phyloP scores from a whole-genome alignment of 1,140 invertebrate species.

The Rhopalosiphum padi region DNA sequence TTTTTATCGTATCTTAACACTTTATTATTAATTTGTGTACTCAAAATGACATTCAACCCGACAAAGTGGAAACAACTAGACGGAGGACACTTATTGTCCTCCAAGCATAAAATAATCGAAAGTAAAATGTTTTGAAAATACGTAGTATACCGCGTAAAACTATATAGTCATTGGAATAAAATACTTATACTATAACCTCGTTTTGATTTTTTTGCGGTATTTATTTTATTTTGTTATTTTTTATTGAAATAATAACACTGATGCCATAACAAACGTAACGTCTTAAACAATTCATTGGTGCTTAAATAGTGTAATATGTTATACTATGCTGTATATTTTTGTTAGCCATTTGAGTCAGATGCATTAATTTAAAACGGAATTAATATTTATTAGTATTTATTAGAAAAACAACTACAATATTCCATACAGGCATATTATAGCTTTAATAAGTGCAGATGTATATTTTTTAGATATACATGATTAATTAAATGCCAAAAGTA shows the following conservation, averaged over 20 bases:
- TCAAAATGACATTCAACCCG: neutral
- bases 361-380: neutral
- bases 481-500: neutral
- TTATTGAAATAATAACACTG: neutral
- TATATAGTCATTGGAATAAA: too few species aligned
- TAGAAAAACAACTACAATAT: too few species aligned
- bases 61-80: neutral
- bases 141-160: neutral
- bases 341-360: neutral
- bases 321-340: neutral
- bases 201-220: neutral
- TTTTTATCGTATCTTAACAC: conserved; percentile 19
- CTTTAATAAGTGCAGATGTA: neutral
- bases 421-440: neutral
- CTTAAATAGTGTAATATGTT: neutral
- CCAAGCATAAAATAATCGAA: neutral
- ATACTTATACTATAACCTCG: neutral
- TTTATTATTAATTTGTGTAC: neutral
- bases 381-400: too few species aligned
- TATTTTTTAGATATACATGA: neutral
- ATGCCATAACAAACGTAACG: neutral
- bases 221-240: neutral
- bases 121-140: neutral
- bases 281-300: neutral
- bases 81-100: neutral